Conservation (phyloP, 2,113 vertebrate genomes). For the Brachirus orientalis region DNA sequence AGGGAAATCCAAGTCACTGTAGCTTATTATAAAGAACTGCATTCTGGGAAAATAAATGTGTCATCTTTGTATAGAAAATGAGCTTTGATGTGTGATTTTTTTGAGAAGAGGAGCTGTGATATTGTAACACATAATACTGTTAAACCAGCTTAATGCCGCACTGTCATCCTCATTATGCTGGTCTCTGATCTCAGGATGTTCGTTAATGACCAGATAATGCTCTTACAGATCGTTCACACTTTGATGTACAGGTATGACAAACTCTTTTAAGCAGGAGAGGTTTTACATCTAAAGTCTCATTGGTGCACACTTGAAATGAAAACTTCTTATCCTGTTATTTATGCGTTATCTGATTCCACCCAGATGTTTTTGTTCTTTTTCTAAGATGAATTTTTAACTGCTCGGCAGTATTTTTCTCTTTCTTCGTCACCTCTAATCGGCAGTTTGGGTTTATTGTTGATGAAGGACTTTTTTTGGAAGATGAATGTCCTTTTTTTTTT, state of each 20-base stretch:
- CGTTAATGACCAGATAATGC: constrained; percentile 67
- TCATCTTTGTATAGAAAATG: constrained; percentile 40
- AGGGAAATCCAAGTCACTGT: constrained; percentile 45
- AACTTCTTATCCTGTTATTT: too few relatives aligned
- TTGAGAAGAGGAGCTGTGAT: constrained; percentile 28
- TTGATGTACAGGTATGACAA: constrained; percentile 62
- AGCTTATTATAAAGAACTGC: constrained; percentile 49
- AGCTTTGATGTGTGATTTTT: constrained; percentile 52
- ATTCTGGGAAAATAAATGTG: constrained; percentile 53
- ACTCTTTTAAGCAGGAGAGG: constrained; percentile 26
- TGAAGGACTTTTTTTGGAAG: constrained; percentile 53
- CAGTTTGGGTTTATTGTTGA: constrained; percentile 23
- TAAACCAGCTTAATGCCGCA: constrained; percentile 65
- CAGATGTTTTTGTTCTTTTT: constrained; percentile 39
- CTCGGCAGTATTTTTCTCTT: constrained; percentile 35
- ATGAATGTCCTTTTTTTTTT: constrained; percentile 59
- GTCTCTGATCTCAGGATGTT: constrained; percentile 64
- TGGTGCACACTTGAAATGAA: constrained; percentile 22
- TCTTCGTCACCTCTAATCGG: constrained; percentile 53
- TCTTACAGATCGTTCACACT: constrained; percentile 53
- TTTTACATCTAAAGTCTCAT: too few relatives aligned
- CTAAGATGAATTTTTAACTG: constrained; percentile 36
- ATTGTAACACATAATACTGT: constrained; percentile 51
- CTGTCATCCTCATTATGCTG: constrained; percentile 60
- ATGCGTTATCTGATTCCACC: too few relatives aligned